Conservation (phyloP, 1,140 invertebrate species). For the Magallana ariakensis region DNA sequence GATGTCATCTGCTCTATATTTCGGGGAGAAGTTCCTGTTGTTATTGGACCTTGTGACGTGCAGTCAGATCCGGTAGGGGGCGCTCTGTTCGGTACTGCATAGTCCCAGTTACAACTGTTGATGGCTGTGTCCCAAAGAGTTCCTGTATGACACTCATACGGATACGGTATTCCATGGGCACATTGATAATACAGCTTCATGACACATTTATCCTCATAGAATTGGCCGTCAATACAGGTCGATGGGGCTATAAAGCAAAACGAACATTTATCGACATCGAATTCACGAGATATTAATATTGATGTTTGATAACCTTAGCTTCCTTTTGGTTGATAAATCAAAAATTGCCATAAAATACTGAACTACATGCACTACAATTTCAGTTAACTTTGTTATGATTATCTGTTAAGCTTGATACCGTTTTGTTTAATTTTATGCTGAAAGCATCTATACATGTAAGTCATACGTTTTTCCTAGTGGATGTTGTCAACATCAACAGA, state of each 20-base stretch:
- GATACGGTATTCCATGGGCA: neutral
- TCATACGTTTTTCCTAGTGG: too few relatives aligned
- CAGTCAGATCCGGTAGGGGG: neutral
- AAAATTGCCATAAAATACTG: too few relatives aligned
- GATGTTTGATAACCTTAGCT: too few relatives aligned
- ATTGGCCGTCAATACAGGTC: constrained; percentile 22
- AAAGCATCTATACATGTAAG: too few relatives aligned
- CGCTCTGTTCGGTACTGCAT: constrained; percentile 6
- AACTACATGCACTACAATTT: too few relatives aligned
- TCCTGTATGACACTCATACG: constrained; percentile 17
- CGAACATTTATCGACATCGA: too few relatives aligned
- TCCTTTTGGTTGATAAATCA: neutral
- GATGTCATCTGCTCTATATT: neutral
- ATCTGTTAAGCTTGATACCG: too few relatives aligned
- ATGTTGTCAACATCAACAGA: too few relatives aligned
- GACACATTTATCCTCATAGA: constrained; percentile 40
- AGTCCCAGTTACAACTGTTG: constrained; percentile 27
- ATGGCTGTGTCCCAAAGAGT: constrained; percentile 43
- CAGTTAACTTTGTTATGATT: too few relatives aligned
- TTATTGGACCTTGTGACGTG: neutral
- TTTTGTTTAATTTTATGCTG: too few relatives aligned
- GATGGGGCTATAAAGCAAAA: constrained; percentile 22
- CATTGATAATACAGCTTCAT: constrained; percentile 36
- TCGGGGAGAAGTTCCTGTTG: neutral
- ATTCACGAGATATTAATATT: neutral